Percentiles rank a stretch among this genome's conserved stretches.
phyloP scores from a whole-genome alignment of 2,113 vertebrate genomes.

The Gambusia affinis region DNA sequence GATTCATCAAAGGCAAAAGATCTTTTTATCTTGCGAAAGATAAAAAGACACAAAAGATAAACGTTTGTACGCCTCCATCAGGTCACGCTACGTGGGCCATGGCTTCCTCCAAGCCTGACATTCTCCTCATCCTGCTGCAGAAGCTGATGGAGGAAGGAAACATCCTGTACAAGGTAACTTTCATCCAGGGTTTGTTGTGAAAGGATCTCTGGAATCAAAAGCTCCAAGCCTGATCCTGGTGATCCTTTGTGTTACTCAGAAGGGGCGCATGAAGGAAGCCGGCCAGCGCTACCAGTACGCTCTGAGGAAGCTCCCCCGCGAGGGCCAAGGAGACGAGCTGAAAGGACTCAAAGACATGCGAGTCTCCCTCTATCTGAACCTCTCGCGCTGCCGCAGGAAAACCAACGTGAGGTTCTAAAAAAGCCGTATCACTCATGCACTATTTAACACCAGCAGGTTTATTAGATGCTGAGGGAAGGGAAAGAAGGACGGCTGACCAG shows the following conservation, averaged over 20 bases:
- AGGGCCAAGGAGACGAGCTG: constrained; percentile 93
- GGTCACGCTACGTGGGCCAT: constrained; percentile 99
- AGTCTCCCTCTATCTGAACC: constrained; percentile 93
- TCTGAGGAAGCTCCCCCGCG: constrained; percentile 92
- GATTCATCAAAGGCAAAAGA: constrained; percentile 59
- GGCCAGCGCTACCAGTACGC: constrained; percentile 97
- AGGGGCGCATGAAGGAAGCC: constrained; percentile 98
- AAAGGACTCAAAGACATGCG: constrained; percentile 92
- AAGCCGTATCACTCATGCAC: constrained; percentile 45
- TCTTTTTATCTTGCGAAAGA: too few species aligned
- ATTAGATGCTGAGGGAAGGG: constrained; percentile 34
- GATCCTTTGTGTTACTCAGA: constrained; percentile 77
- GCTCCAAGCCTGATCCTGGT: constrained; percentile 1
- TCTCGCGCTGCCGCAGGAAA: constrained; percentile 97
- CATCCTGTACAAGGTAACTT: constrained; percentile 90
- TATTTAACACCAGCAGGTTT: constrained; percentile 53
- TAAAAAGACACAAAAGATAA: constrained; percentile 14
- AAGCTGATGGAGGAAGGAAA: constrained; percentile 99
- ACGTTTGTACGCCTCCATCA: constrained; percentile 69
- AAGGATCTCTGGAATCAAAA: not conserved
- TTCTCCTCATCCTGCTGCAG: constrained; percentile 96
- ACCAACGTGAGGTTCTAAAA: constrained; percentile 86
- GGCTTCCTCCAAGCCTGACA: constrained; percentile 98
- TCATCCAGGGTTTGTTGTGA: not conserved
- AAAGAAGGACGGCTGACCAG: constrained; percentile 18